These are phyloP conservation scores for Chaetogeoica ovagalla DNA, from an alignment of 2,888 invertebrate species.

Conservation along the genomic window DNA sequence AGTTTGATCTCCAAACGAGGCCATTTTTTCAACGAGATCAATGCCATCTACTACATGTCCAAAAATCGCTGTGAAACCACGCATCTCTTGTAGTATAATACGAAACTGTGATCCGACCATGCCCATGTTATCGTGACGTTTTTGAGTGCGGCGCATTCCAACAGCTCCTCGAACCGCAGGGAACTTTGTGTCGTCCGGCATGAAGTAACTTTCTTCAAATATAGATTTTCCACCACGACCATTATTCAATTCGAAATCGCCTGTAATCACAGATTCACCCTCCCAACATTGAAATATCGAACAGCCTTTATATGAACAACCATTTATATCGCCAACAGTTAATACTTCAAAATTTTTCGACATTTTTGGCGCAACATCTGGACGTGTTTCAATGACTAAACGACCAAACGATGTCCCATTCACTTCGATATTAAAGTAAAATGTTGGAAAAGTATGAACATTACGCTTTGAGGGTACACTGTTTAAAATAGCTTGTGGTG, in stretches of 20 bases:
- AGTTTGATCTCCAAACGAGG: slow-evolving; percentile 75
- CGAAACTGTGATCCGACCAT: slow-evolving; percentile 85
- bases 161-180: slow-evolving; percentile 76
- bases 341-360: slow-evolving; percentile 76
- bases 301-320: slow-evolving; percentile 78
- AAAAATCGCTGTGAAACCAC: slow-evolving; percentile 81
- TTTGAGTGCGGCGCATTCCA: slow-evolving; percentile 80
- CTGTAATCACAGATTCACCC: slow-evolving; percentile 76
- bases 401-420: slow-evolving; percentile 72
- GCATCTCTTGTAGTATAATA: slow-evolving; percentile 78
- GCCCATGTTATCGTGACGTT: slow-evolving; percentile 76
- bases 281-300: slow-evolving; percentile 82
- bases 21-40: slow-evolving; percentile 77
- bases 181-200: slow-evolving; percentile 80
- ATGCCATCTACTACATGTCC: slow-evolving; percentile 79
- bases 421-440: slow-evolving; percentile 76
- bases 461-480: slow-evolving; percentile 32
- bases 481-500: slow-evolving; percentile 35
- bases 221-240: slow-evolving; percentile 78
- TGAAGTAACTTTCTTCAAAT: slow-evolving; percentile 76
- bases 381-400: slow-evolving; percentile 75
- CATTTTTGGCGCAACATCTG: slow-evolving; percentile 80
- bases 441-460: slow-evolving; percentile 63
- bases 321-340: slow-evolving; percentile 70
- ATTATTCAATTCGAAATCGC: slow-evolving; percentile 77